Base-by-base conservation (phyloP, 2,797 vertebrate genomes). In the Gymnothorax reevesii region DNA sequence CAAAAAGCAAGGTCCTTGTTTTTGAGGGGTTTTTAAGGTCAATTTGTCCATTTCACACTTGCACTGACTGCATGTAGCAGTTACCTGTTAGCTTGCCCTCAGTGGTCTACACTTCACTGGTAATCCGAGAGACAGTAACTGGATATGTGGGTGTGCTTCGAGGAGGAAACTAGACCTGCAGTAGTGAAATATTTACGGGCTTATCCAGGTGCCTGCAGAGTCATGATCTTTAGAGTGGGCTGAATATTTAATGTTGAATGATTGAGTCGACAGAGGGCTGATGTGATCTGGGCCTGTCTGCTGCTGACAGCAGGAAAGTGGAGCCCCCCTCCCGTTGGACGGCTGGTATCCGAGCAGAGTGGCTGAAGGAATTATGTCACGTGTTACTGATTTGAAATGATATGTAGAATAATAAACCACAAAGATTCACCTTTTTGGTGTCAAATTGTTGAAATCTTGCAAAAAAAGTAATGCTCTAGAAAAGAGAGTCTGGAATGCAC, bases 181-280 rank as follows among this genome's bases (percentile, higher is more conserved):
- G 86, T 87, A 85, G 92, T 95, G 88, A 95, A 94, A 94, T 93
- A 95, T 94, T 95, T 92, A 95, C 91, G 59, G 83, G 77, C 85
- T 85, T 71, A 73, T 86, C 71, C 89, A 88, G 89, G 57, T 83
- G 87, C 87, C 57, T 54, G 83, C 84, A 84, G 88, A 85, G 89
- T 90, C 42, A 71, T 69, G 86, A 91, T 87, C 88, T 90, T 80
- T 59, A 42, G 86, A 87, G 87, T 86, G 91, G 82, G 0, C 86
- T 95, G 88, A 95, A 96, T 96, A 94, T 95, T 95, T 95, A 80
- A 95, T 94, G 83, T 17, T 4, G 79, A 84, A 88, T 89, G 92
- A 82, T 85, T 84, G 83, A 87, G 84, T 77, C 57, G 87, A 73
- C 60, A n/a, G 27, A 66, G 42, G 27, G 49, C 83, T 54, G 71